Conservation (phyloP, 2,888 invertebrate species). For the Nomada ferruginata region DNA sequence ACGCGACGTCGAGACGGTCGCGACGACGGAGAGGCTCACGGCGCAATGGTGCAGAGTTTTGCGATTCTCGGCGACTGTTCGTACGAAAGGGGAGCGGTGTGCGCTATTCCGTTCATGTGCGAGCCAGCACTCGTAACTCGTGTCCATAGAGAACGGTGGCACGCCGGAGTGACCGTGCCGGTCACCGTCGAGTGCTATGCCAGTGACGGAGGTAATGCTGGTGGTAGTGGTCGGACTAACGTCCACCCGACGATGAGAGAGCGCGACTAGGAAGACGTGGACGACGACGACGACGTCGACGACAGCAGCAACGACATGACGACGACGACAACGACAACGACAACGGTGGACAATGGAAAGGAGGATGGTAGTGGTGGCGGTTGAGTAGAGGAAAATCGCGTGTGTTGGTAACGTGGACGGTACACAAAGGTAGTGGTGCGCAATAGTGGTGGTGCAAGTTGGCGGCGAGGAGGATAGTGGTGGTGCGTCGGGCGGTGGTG, state of each 20-base stretch:
- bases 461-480: constrained; percentile 46
- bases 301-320: constrained; percentile 14
- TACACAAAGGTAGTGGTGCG: constrained; percentile 35
- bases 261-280: constrained; percentile 1
- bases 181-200: constrained; percentile 40
- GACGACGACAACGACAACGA: constrained; percentile 16
- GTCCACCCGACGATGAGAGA: constrained; percentile 46
- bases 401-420: constrained; percentile 51
- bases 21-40: constrained; percentile 17
- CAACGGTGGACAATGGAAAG: constrained; percentile 22
- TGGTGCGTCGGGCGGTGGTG: constrained; percentile 59
- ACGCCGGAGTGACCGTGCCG: constrained; percentile 51
- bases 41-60: constrained; percentile 34
- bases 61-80: constrained; percentile 41
- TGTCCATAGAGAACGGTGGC: constrained; percentile 44
- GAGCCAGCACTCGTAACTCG: constrained; percentile 18
- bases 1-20: background rate
- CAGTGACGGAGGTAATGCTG: constrained; percentile 51
- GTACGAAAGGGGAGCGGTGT: constrained; percentile 13
- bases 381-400: constrained; percentile 54
- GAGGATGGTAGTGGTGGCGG: constrained; percentile 42
- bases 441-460: constrained; percentile 49
- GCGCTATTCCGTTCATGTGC: constrained; percentile 17
- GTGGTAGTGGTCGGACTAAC: constrained; percentile 38
- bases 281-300: constrained; percentile 22